Evolutionary conservation across 1,140 invertebrate genomes (phyloP).

Genomic region (Limonius californicus): DNA sequence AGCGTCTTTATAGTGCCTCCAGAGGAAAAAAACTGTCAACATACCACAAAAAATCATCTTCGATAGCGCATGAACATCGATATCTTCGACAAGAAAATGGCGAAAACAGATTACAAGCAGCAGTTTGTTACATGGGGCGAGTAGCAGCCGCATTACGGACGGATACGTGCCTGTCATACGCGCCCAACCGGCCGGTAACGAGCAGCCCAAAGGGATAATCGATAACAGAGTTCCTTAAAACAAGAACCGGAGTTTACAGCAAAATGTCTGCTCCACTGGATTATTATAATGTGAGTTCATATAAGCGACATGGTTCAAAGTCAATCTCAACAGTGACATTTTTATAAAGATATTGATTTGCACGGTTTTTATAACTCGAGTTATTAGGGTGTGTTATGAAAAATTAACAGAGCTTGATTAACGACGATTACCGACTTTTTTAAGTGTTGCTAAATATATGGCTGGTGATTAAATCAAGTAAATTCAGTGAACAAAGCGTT

Average conservation of each 20-base stretch:
- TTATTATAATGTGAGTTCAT: constrained; percentile 27
- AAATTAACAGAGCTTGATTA: background rate
- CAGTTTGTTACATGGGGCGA: constrained; percentile 24
- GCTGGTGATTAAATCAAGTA: too few species aligned
- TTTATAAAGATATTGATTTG: constrained; percentile 17
- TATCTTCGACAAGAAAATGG: constrained; percentile 11
- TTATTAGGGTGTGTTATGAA: background rate
- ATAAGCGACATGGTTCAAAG: constrained; percentile 25
- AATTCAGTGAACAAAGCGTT: too few species aligned
- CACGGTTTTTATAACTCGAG: background rate
- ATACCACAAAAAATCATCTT: constrained; percentile 2
- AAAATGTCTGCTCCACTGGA: constrained; percentile 18
- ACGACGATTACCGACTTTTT: too few species aligned
- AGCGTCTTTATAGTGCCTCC: background rate
- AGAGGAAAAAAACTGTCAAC: background rate
- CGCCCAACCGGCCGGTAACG: constrained; percentile 19
- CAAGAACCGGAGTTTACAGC: background rate
- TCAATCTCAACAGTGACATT: constrained; percentile 23
- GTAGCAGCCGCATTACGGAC: constrained; percentile 16
- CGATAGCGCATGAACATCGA: constrained; percentile 4
- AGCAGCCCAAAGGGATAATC: constrained; percentile 20
- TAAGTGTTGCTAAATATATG: too few species aligned
- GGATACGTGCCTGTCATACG: constrained; percentile 28
- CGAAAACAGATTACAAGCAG: constrained; percentile 23
- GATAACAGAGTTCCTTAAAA: constrained; percentile 2